Evolutionary conservation across 1,140 invertebrate species (phyloP).

Genomic region (Diabrotica undecimpunctata): DNA sequence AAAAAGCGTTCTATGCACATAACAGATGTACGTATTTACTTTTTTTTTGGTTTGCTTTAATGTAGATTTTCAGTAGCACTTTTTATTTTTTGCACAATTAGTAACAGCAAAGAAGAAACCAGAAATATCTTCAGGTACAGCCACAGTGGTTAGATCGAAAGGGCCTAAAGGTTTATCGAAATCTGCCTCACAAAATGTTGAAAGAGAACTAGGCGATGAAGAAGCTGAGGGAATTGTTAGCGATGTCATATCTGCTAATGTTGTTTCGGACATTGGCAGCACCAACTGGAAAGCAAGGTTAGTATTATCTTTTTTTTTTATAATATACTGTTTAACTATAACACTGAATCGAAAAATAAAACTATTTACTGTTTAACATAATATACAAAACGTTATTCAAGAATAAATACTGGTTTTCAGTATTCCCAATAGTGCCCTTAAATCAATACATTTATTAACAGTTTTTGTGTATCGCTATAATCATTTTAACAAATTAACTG

Average conservation of each 20-base stretch:
- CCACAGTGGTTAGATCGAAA: conserved; percentile 43
- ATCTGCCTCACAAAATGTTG: conserved; percentile 44
- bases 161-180: conserved; percentile 39
- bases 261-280: conserved; percentile 68
- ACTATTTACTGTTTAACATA: too few relatives aligned
- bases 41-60: too few relatives aligned
- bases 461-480: too few relatives aligned
- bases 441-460: too few relatives aligned
- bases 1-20: too few relatives aligned
- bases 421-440: too few relatives aligned
- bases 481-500: too few relatives aligned
- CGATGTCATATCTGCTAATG: conserved; percentile 59
- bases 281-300: conserved; percentile 80
- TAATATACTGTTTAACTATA: background rate
- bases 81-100: conserved; percentile 19
- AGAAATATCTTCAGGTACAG: conserved; percentile 38
- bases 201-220: conserved; percentile 60
- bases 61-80: too few relatives aligned
- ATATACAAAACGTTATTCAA: too few relatives aligned
- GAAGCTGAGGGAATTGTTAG: conserved; percentile 68
- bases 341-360: too few relatives aligned
- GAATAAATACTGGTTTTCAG: too few relatives aligned
- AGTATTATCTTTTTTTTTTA: background rate
- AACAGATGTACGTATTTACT: too few relatives aligned
- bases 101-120: conserved; percentile 43